Conservation (phyloP, 2,797 vertebrate genomes). For the Chanos chanos region DNA sequence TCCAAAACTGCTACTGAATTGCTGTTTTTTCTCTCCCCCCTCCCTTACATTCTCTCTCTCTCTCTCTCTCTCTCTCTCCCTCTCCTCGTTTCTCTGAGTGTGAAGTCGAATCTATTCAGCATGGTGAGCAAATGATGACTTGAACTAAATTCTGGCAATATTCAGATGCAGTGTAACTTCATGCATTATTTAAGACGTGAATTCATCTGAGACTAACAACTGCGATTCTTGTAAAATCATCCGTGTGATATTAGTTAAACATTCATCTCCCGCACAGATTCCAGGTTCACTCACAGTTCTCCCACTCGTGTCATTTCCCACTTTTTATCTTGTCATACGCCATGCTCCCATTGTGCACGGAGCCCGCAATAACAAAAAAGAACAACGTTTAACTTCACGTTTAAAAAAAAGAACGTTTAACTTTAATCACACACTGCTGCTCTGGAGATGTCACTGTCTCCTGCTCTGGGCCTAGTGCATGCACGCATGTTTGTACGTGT, state of each 20-base stretch:
- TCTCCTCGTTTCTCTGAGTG: slow-evolving; percentile 5
- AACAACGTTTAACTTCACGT: slow-evolving; percentile 38
- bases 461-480: not conserved
- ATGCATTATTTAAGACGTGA: slow-evolving; percentile 60
- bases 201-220: slow-evolving; percentile 48
- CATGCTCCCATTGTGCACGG: slow-evolving; percentile 12
- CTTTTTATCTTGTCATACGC: slow-evolving; percentile 38
- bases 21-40: not conserved
- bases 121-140: slow-evolving; percentile 9
- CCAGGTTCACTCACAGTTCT: slow-evolving; percentile 2
- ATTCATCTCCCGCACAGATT: slow-evolving; percentile 25
- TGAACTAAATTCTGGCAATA: not conserved
- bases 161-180: slow-evolving; percentile 12
- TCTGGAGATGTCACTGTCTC: slow-evolving; percentile 15
- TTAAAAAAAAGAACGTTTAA: slow-evolving; percentile 35
- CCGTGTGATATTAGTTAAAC: slow-evolving; percentile 34
- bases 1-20: slow-evolving; percentile 25
- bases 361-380: slow-evolving; percentile 22
- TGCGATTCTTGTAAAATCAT: slow-evolving; percentile 43
- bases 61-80: not conserved
- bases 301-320: slow-evolving; percentile 21
- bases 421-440: slow-evolving; percentile 36
- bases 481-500: slow-evolving; percentile 2
- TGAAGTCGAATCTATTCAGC: slow-evolving; percentile 2
- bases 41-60: not conserved